Base-by-base conservation (phyloP, 2,888 invertebrate species). In the Aporophyla nigra region DNA sequence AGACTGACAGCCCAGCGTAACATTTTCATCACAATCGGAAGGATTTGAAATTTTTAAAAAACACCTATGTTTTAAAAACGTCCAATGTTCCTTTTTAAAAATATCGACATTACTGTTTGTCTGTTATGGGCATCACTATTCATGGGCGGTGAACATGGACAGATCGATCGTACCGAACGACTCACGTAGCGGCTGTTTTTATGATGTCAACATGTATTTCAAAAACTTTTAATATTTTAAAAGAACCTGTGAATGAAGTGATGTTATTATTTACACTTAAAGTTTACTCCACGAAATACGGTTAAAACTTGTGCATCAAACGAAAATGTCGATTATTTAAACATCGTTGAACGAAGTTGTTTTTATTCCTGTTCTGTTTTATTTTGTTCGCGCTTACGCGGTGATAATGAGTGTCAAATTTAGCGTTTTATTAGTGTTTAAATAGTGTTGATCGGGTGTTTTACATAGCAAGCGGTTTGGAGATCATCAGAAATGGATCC, bases 361-460 rank as follows among this genome's bases (percentile, higher is more conserved):
- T 86, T 78, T 82, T 80, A 86, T 84, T 89, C 80, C 80, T 62
- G 80, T 89, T 87, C 82, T 78, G 79, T 85, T 88, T 84, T 80
- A 86, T 88, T 88, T 76, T 73, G 78, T 84, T 80, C 80, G 87
- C 85, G 80, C 71, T 86, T 92, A 86, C 84, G 88, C 90, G 92
- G 96, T 96, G 95, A 96, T 96, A 95, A 96, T 96, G 95, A 94
- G 96, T 96, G 96, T 96, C 96, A 96, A 96, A 96, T 94, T 91
- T 95, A 94, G 93, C 92, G 92, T 93, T 92, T 87, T 91, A 92
- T 86, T 93, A 92, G 89, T 92, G 91, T 91, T 80, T 91, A 92
- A 90, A 91, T 88, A 89, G 91, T 91, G 88, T 81, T 89, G 86
- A 77, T 86, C 82, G 80, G 61, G 79, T 84, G 84, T 83, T 85